Conservation (phyloP, 2,113 vertebrate species). For the Mirounga angustirostris region DNA sequence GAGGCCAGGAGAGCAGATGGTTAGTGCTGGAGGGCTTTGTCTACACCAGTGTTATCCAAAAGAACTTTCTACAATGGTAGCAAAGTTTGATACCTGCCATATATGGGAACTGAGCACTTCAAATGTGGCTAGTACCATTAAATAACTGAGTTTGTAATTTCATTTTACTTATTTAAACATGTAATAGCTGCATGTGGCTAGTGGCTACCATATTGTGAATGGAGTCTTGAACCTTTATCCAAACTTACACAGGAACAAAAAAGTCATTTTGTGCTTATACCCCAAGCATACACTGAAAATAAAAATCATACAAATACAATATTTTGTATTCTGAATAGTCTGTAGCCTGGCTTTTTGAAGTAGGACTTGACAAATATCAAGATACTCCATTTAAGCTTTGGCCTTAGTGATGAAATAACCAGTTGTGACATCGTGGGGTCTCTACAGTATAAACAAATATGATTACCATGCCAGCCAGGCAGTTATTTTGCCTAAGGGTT, state of each 20-base stretch:
- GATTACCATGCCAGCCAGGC: neutral
- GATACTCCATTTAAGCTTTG: constrained; percentile 57
- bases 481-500: neutral
- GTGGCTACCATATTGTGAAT: neutral
- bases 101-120: neutral
- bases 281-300: neutral
- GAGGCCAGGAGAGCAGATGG: neutral
- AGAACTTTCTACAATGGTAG: neutral
- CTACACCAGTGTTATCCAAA: neutral
- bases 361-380: neutral
- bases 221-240: neutral
- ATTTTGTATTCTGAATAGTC: constrained; percentile 38
- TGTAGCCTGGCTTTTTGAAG: constrained; percentile 3
- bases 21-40: neutral
- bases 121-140: neutral
- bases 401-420: constrained; percentile 22
- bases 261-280: neutral
- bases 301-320: constrained; percentile 18
- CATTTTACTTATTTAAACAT: constrained; percentile 25
- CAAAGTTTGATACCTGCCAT: neutral
- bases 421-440: neutral
- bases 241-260: neutral
- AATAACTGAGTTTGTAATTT: constrained; percentile 24
- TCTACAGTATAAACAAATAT: neutral
- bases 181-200: neutral